A percentile compares a stretch with the other conserved stretches of the same genome.
These are phyloP conservation scores for Danio tinwini DNA, from an alignment of 2,797 vertebrate species.

Conservation along the genomic window DNA sequence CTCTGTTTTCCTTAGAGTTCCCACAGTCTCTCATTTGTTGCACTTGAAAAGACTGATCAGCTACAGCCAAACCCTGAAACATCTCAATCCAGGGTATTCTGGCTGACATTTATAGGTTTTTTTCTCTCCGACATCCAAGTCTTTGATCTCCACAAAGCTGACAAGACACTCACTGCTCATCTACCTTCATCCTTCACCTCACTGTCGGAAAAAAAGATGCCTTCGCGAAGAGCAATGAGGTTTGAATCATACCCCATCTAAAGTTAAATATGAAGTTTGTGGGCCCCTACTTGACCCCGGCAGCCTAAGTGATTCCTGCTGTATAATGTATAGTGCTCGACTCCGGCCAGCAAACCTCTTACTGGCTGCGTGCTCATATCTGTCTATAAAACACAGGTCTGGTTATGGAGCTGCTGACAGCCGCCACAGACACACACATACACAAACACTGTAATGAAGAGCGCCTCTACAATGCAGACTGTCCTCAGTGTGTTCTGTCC, in stretches of 20 bases:
- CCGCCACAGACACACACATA: constrained; percentile 36
- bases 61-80: constrained; percentile 11
- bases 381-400: constrained; percentile 56
- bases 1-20: background rate
- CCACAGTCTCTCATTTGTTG: constrained; percentile 15
- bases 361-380: constrained; percentile 48
- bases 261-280: constrained; percentile 59
- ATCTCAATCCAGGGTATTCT: constrained; percentile 39
- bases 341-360: constrained; percentile 56
- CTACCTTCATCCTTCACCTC: constrained; percentile 47
- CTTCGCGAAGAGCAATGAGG: constrained; percentile 46
- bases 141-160: constrained; percentile 57
- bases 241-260: constrained; percentile 49
- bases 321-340: constrained; percentile 49
- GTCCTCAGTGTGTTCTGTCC: constrained; percentile 11
- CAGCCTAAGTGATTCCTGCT: constrained; percentile 57
- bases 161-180: constrained; percentile 48
- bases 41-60: background rate
- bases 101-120: constrained; percentile 48
- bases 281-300: constrained; percentile 51
- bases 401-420: constrained; percentile 60
- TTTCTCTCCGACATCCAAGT: constrained; percentile 49
- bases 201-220: constrained; percentile 18
- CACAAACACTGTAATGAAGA: constrained; percentile 49
- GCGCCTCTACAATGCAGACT: constrained; percentile 6